Conservation (phyloP, 2,113 vertebrate genomes). For the Theropithecus gelada region DNA sequence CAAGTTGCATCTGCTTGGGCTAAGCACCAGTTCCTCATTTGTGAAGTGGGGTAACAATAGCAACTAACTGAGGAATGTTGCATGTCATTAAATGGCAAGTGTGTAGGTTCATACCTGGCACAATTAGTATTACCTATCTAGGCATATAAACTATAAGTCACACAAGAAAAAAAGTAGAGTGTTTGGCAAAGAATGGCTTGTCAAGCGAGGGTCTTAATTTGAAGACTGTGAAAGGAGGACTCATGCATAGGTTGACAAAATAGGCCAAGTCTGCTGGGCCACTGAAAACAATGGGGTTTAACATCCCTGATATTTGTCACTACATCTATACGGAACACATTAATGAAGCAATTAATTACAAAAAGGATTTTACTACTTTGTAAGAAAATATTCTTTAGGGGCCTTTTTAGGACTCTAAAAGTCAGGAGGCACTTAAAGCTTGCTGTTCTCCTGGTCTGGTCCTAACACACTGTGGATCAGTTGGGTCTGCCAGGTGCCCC, state of each 20-base stretch:
- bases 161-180: neutral
- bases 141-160: neutral
- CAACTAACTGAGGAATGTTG: neutral
- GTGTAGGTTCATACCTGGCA: neutral
- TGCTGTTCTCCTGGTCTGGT: neutral
- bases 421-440: neutral
- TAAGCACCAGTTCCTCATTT: neutral
- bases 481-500: neutral
- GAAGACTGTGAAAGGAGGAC: neutral
- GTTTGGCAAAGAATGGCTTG: neutral
- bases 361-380: neutral
- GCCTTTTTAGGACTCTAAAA: neutral
- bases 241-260: neutral
- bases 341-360: slow-evolving; percentile 20
- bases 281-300: slow-evolving; percentile 1
- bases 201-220: neutral
- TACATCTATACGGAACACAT: neutral
- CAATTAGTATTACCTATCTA: neutral
- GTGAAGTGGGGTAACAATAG: neutral
- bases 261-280: neutral
- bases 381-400: neutral
- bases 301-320: neutral
- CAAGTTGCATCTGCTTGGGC: neutral
- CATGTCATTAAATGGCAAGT: neutral
- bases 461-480: neutral